These are phyloP conservation scores for Stictocephala bisonia DNA, from an alignment of 2,888 invertebrate species.

Conservation along the genomic window DNA sequence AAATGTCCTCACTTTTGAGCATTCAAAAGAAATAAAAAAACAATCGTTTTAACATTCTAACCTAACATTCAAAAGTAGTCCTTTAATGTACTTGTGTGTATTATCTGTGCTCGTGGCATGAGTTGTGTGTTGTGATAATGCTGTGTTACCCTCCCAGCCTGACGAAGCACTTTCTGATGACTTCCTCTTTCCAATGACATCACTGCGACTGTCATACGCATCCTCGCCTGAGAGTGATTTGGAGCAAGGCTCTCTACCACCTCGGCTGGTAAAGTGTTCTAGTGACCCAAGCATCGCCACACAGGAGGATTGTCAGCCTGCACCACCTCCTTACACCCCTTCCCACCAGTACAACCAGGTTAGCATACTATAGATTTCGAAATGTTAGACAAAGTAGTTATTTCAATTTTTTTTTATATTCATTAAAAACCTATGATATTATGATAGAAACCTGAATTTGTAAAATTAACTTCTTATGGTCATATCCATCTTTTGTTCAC, in stretches of 20 bases:
- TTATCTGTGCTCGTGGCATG: too few relatives aligned
- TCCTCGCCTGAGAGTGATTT: constrained; percentile 96
- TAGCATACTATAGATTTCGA: too few relatives aligned
- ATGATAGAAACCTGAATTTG: too few relatives aligned
- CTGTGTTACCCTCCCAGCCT: constrained; percentile 72
- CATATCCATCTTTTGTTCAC: too few relatives aligned
- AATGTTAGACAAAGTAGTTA: too few relatives aligned
- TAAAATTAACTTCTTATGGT: too few relatives aligned
- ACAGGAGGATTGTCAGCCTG: constrained; percentile 80
- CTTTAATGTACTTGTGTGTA: neutral
- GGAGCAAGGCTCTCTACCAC: constrained; percentile 70
- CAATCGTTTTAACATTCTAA: too few relatives aligned
- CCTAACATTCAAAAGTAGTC: too few relatives aligned
- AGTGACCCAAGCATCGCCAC: constrained; percentile 96
- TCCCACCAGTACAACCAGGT: constrained; percentile 61
- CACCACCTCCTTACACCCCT: constrained; percentile 83
- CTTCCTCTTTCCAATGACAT: constrained; percentile 98
- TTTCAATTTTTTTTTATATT: too few relatives aligned
- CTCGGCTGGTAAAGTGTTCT: constrained; percentile 77
- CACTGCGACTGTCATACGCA: constrained; percentile 93
- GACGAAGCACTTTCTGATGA: constrained; percentile 97
- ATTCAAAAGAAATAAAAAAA: too few relatives aligned
- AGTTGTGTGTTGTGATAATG: constrained; percentile 51
- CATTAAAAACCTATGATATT: too few relatives aligned
- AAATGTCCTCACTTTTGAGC: too few relatives aligned